Evolutionary conservation across 2,113 vertebrate genomes (phyloP), one percentile per base, ranked within the genome.

Genomic region (Phalacrocorax brasilianus): DNA sequence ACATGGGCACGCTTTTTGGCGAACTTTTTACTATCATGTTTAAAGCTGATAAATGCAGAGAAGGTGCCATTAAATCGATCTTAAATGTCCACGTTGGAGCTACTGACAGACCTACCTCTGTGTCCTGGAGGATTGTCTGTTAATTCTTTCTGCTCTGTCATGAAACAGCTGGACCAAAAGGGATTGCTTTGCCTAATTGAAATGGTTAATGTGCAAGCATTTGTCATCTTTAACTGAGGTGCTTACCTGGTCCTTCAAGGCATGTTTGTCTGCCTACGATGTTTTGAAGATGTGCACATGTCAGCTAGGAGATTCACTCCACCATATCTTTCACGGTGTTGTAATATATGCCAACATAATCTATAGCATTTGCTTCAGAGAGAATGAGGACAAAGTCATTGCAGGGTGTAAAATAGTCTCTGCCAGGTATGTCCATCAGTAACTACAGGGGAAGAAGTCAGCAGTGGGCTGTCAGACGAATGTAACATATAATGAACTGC

Each of bases 1-100:
- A 5, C 7, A 3, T 0, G 14, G 12, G 2, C 22, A 8, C 0
- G 0, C 26, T 27, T 38, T 22, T 35, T 8, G 10, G 14, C 35
- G 21, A 11, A 7, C 8, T 27, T 61, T 14, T 55, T 8, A 4
- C 9, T 12, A 2, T 23, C 27, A 1, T 4, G 50, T 47, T 55
- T 13, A 55, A 30, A 2, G 13, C 8, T 63, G 35, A 30, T 15
- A 40, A 62, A 16, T 17, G 16, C 26, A 23, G 42, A 4, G 14
- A 17, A 30, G 16, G 12, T n/a, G 11, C 22, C n/a, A 2, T 19
- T 11, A 7, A 49, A 26, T 16, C 5, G 1, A 33, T 49, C 38
- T 38, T 38, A 18, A 47, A 23, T 18, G 14, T 35, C 42, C 11
- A 1, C 0, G 0, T 20, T 19, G 23, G 21, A 55, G 33, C 27